phyloP scores from a whole-genome alignment of 2,113 vertebrate species.

The Scomber scombrus region DNA sequence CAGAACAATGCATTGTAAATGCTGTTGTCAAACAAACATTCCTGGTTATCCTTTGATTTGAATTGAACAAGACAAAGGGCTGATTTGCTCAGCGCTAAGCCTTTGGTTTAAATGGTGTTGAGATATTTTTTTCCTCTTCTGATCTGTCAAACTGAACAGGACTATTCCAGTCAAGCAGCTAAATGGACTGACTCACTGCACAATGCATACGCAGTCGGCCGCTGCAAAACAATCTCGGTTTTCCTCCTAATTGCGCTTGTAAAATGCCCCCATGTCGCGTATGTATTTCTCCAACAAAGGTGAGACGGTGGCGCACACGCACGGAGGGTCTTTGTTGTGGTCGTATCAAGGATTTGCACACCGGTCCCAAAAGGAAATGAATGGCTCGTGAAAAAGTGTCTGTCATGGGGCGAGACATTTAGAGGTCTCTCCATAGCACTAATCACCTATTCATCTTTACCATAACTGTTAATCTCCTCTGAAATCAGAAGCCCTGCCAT shows the following conservation, averaged over 20 bases:
- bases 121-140: constrained; percentile 63
- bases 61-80: constrained; percentile 79
- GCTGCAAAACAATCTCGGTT: constrained; percentile 65
- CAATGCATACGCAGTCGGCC: constrained; percentile 51
- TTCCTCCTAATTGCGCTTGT: constrained; percentile 75
- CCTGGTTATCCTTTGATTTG: constrained; percentile 83
- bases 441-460: constrained; percentile 74
- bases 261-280: constrained; percentile 78
- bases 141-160: constrained; percentile 78
- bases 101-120: constrained; percentile 67
- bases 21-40: constrained; percentile 86
- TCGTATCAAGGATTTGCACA: constrained; percentile 68
- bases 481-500: constrained; percentile 45
- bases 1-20: constrained; percentile 83
- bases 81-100: constrained; percentile 80
- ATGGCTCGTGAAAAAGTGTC: constrained; percentile 71
- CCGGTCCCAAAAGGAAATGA: constrained; percentile 70
- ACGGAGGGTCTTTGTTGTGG: constrained; percentile 78
- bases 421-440: constrained; percentile 52
- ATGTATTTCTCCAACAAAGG: constrained; percentile 73
- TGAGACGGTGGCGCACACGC: constrained; percentile 57
- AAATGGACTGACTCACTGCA: constrained; percentile 66
- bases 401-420: constrained; percentile 66
- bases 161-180: constrained; percentile 59
- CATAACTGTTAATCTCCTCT: constrained; percentile 68